Percentiles rank a stretch among this genome's conserved stretches.
Evolutionary conservation across 2,888 invertebrate species (phyloP).

Genomic region (Blera fallax): DNA sequence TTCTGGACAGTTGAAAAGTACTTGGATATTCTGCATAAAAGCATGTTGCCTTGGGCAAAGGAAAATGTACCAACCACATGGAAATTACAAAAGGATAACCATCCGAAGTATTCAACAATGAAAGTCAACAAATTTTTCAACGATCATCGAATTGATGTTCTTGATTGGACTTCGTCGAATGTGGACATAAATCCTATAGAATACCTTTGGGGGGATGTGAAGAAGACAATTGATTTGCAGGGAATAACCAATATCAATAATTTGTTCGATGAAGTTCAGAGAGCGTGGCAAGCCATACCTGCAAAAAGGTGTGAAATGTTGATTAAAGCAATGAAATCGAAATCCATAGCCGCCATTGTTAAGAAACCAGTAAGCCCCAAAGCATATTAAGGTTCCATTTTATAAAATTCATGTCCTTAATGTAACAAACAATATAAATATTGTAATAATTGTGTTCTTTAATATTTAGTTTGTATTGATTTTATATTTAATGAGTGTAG

Average conservation of each 20-base stretch:
- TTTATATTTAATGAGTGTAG: too few species aligned
- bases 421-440: too few species aligned
- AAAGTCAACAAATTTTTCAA: not conserved
- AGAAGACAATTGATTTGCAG: not conserved
- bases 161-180: not conserved
- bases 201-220: conserved; percentile 15
- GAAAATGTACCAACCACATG: not conserved
- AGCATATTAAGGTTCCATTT: too few species aligned
- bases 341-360: not conserved
- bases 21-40: not conserved
- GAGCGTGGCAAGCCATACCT: not conserved
- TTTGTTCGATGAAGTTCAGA: not conserved
- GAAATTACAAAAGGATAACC: not conserved
- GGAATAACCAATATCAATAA: not conserved
- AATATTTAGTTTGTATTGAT: too few species aligned
- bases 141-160: not conserved
- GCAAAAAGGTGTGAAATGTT: not conserved
- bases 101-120: not conserved
- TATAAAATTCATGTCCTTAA: too few species aligned
- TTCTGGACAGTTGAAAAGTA: conserved; percentile 1
- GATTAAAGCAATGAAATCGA: not conserved
- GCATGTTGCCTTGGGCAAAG: not conserved
- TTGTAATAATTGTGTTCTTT: too few species aligned
- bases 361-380: not conserved
- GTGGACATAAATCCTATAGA: conserved; percentile 8